phyloP scores from a whole-genome alignment of 2,113 vertebrate species.

The Holacanthus passer region DNA sequence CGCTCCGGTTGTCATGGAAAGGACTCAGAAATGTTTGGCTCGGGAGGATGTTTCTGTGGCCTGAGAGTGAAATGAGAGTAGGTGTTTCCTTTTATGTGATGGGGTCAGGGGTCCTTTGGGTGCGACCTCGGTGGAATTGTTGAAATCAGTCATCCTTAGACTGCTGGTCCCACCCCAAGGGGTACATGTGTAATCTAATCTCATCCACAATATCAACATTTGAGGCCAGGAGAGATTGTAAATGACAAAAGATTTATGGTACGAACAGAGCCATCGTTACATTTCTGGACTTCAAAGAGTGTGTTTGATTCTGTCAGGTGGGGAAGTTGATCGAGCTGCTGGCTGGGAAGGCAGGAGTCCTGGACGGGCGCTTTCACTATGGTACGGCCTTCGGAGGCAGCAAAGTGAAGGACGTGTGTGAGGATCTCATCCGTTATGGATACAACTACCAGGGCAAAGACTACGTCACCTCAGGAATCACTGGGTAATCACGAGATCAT shows the following conservation, averaged over 20 bases:
- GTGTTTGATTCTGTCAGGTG: conserved; percentile 83
- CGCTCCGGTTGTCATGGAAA: conserved; percentile 72
- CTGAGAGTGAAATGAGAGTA: conserved; percentile 77
- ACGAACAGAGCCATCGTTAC: neutral
- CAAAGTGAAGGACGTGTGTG: conserved; percentile 98
- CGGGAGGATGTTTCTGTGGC: conserved; percentile 73
- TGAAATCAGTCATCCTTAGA: conserved; percentile 74
- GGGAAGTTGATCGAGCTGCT: conserved; percentile 97
- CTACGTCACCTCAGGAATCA: conserved; percentile 98
- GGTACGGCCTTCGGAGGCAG: conserved; percentile 98
- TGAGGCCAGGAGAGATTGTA: conserved; percentile 19
- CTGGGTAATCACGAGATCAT: conserved; percentile 86
- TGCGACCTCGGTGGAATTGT: conserved; percentile 74
- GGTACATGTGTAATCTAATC: conserved; percentile 69
- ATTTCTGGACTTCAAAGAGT: neutral
- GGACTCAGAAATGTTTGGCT: conserved; percentile 78
- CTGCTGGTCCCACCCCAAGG: conserved; percentile 37
- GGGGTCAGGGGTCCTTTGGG: conserved; percentile 80
- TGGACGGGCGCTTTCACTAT: conserved; percentile 96
- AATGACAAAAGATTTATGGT: conserved; percentile 27
- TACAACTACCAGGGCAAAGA: conserved; percentile 99
- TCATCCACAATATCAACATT: conserved; percentile 49
- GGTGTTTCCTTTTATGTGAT: conserved; percentile 82
- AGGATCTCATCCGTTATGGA: conserved; percentile 96
- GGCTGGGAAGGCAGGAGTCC: conserved; percentile 95